Evolutionary conservation across 2,113 vertebrate species (phyloP), one percentile per base, ranked within the genome.

Genomic region (Hemibagrus wyckioides): DNA sequence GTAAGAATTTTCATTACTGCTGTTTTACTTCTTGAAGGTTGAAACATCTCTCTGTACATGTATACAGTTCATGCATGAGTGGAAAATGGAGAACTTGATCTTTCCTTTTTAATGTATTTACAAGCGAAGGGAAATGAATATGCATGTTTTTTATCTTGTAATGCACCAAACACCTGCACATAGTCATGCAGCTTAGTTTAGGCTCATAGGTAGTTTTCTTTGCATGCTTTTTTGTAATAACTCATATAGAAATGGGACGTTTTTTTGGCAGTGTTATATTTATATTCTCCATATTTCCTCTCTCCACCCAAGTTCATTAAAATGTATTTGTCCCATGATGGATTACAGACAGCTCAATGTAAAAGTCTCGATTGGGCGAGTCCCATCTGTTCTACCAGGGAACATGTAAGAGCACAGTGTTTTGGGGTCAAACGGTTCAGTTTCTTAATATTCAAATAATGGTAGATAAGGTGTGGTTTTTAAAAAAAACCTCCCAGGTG

Each of bases 281-380:
- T 73, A 30, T 54, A 89, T 84, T 71, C n/a, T 67, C 65, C 44
- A 75, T 30, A 75, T 76, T 36, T 73, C 6, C n/a, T 79, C 41
- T 44, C 85, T 76, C 77, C 88, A 87, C 82, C 77, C 77, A 86
- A 15, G 23, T 80, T 21, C n/a, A 84, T 48, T 41, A 52, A 54
- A 54, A 52, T 48, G 33, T 48, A 59, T 61, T 59, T 25, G 54
- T 79, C 73, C 48, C 30, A 25, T 86, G 75, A 50, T 57, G 77
- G 77, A 88, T 77, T 36, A 76, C n/a, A 85, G 67, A 57, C 65
- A 86, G 73, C 4, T n/a, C 76, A 59, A 39, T 57, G n/a, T 81
- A 56, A 39, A 52, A 56, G 52, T 30, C 33, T 76, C 14, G 25
- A 23, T 28, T 23, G 15, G 75, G 21, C 14, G 30, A 80, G 41